Conservation (phyloP, 2,888 invertebrate species). For the Oxystoma pomonae region DNA sequence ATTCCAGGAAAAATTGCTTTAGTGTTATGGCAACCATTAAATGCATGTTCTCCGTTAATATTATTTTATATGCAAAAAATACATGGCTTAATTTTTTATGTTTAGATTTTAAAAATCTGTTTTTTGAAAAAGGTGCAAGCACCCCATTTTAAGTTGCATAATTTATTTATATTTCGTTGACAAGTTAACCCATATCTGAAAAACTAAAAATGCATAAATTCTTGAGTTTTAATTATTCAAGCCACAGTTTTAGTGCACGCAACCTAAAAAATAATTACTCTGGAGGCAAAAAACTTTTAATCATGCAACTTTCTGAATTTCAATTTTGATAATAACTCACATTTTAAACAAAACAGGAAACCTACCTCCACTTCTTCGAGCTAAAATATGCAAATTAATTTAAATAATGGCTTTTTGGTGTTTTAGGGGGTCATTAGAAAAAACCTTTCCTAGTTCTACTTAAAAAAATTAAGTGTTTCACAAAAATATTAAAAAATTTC, state of each 20-base stretch:
- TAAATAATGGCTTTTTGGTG: background rate
- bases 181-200: constrained; percentile 34
- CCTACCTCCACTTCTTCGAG: background rate
- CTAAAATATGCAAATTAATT: background rate
- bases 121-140: too few relatives aligned
- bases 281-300: constrained; percentile 22
- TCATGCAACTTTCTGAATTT: constrained; percentile 26
- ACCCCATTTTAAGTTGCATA: constrained; percentile 32
- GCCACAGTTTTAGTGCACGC: constrained; percentile 39
- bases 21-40: too few relatives aligned
- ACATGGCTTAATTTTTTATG: too few relatives aligned
- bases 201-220: constrained; percentile 36
- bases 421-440: background rate
- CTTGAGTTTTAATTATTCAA: constrained; percentile 43
- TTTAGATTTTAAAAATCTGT: too few relatives aligned
- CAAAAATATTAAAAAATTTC: too few relatives aligned
- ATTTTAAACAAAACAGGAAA: constrained; percentile 9
- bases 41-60: too few relatives aligned
- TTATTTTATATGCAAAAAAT: too few relatives aligned
- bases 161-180: constrained; percentile 31
- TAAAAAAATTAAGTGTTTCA: too few relatives aligned
- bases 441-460: background rate
- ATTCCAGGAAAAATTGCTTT: too few relatives aligned
- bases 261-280: constrained; percentile 37
- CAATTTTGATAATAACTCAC: constrained; percentile 23